Conservation (phyloP, 2,113 vertebrate species). For the Anoplopoma fimbria region DNA sequence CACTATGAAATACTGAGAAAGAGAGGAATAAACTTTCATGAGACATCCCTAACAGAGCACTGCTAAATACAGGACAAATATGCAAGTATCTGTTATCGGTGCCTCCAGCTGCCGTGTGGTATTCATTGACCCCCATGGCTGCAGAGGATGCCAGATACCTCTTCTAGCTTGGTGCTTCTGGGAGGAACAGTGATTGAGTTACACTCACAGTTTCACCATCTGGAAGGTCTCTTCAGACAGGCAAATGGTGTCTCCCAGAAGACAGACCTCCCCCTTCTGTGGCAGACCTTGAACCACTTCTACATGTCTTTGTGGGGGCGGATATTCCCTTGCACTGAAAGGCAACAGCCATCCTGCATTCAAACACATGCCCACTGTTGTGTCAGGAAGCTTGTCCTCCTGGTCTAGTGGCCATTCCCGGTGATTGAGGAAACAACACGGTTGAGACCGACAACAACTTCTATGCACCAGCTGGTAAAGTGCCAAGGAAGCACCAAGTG, state of each 20-base stretch:
- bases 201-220: slow-evolving; percentile 62
- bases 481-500: slow-evolving; percentile 17
- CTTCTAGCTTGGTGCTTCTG: slow-evolving; percentile 35
- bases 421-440: slow-evolving; percentile 15
- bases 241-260: slow-evolving; percentile 41
- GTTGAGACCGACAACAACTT: slow-evolving; percentile 27
- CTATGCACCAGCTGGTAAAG: slow-evolving; percentile 35
- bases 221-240: slow-evolving; percentile 58
- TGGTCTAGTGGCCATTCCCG: slow-evolving; percentile 19
- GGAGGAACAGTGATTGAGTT: slow-evolving; percentile 62
- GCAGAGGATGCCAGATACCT: slow-evolving; percentile 40
- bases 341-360: slow-evolving; percentile 4
- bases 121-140: slow-evolving; percentile 38
- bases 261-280: slow-evolving; percentile 30
- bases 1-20: background rate
- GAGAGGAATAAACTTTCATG: background rate
- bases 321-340: slow-evolving; percentile 11
- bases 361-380: slow-evolving; percentile 5
- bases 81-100: background rate
- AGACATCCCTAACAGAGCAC: background rate
- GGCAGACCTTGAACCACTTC: slow-evolving; percentile 60
- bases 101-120: background rate
- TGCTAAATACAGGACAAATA: background rate
- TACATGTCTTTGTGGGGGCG: slow-evolving; percentile 29
- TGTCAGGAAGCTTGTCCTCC: slow-evolving; percentile 23